Evolutionary conservation across 1,140 invertebrate genomes (phyloP), one percentile per base, ranked within the genome.

Genomic region (Andricus grossulariae): DNA sequence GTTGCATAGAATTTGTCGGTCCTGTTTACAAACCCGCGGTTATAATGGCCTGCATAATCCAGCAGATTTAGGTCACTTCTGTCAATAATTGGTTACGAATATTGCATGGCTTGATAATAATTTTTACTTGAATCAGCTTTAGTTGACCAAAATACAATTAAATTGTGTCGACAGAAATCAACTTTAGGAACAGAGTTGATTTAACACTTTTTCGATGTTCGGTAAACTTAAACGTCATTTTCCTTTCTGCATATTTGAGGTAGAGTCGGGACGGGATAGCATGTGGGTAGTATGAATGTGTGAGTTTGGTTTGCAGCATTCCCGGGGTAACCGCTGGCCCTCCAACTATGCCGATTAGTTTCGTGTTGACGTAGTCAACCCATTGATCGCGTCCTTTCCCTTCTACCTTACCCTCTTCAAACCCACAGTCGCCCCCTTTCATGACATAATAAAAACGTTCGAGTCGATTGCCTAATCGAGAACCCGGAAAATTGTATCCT

Each of bases 311-410:
- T 54, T 78, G 74, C 71, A 79, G 80, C 76, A 85, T 84, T 85
- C 82, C 79, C 79, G 71, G 77, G 77, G 83, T 83, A 85, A 83
- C 84, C 83, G 52, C 83, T 72, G 82, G 80, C 83, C 77, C 80
- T 80, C 80, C 80, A 84, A 82, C 84, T 85, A 85, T 85, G 83
- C 82, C 84, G 84, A 85, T 85, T 85, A 85, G 80, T 85, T 81
- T 85, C 83, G 77, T 81, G 78, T 84, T 76, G 83, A 83, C 83
- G 83, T 75, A 45, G 60, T 66, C 60, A 32, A 66, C 6, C 78
- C 72, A 78, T 76, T 60, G 45, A 79, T 85, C 76, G 73, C n/a
- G 55, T 60, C 57, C 73, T 74, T 80, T 82, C 54, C 52, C 78
- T 73, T 74, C 52, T 71, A 55, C 70, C 50, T 54, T 60, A 51